phyloP scores from a whole-genome alignment of 2,113 vertebrate species.

The Rhipidura dahli region DNA sequence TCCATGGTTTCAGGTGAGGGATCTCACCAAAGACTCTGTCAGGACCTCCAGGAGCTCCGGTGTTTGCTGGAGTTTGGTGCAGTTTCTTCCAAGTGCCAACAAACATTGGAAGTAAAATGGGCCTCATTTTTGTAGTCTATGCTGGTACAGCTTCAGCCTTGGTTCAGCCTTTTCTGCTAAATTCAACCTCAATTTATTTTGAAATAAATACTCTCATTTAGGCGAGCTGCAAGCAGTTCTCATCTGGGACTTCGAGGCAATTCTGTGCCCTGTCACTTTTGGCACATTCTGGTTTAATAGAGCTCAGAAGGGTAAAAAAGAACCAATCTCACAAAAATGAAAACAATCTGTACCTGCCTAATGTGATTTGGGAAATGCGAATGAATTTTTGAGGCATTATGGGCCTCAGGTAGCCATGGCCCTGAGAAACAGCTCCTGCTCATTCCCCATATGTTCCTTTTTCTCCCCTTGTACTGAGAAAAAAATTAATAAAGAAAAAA shows the following conservation, averaged over 20 bases:
- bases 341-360: background rate
- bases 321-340: background rate
- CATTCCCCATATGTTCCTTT: background rate
- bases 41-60: background rate
- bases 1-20: accelerated
- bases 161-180: background rate
- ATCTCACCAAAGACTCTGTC: no score
- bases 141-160: background rate
- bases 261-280: background rate
- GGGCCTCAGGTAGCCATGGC: background rate
- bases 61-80: background rate
- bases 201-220: background rate
- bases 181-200: background rate
- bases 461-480: background rate
- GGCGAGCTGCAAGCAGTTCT: background rate
- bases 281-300: background rate
- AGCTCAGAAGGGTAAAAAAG: background rate
- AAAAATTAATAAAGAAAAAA: background rate
- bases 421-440: background rate
- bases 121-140: background rate
- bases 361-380: background rate
- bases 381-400: background rate
- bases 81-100: background rate
- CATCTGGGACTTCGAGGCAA: background rate
- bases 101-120: accelerated